Percentiles rank a stretch among this genome's conserved stretches.
Evolutionary conservation across 2,797 vertebrate genomes (phyloP).

Genomic region (Ispidina picta): DNA sequence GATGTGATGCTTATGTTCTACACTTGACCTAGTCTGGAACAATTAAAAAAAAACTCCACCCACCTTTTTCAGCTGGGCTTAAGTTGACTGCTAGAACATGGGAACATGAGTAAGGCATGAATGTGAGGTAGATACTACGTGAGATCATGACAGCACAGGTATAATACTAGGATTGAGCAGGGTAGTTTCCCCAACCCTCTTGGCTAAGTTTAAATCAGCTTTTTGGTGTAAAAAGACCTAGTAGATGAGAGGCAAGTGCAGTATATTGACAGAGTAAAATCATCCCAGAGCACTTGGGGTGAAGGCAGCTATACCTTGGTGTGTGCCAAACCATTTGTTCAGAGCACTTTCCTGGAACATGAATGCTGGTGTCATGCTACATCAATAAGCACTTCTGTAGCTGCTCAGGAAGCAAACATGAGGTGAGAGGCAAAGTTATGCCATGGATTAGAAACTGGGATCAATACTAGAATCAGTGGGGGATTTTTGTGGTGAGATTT

Average conservation of each 20-base stretch:
- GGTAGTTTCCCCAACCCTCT: neutral
- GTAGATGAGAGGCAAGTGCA: neutral
- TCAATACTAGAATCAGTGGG: conserved; percentile 7
- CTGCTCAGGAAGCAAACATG: neutral
- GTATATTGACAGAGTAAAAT: neutral
- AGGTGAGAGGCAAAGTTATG: neutral
- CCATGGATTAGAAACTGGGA: conserved; percentile 1
- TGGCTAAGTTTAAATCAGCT: neutral
- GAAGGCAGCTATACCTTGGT: neutral
- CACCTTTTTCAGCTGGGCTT: neutral
- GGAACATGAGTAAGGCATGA: neutral
- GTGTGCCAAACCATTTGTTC: neutral
- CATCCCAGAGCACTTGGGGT: neutral
- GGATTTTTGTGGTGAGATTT: neutral
- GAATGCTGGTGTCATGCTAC: neutral
- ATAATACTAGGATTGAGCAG: neutral
- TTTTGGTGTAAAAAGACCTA: neutral
- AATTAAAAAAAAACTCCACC: neutral
- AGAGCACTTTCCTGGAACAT: neutral
- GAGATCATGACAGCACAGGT: neutral
- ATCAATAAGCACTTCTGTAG: neutral
- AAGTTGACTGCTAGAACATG: neutral
- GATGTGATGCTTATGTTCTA: neutral
- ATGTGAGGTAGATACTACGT: neutral
- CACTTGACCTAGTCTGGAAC: neutral